phyloP scores from a whole-genome alignment of 2,113 vertebrate genomes.

The Charina bottae region DNA sequence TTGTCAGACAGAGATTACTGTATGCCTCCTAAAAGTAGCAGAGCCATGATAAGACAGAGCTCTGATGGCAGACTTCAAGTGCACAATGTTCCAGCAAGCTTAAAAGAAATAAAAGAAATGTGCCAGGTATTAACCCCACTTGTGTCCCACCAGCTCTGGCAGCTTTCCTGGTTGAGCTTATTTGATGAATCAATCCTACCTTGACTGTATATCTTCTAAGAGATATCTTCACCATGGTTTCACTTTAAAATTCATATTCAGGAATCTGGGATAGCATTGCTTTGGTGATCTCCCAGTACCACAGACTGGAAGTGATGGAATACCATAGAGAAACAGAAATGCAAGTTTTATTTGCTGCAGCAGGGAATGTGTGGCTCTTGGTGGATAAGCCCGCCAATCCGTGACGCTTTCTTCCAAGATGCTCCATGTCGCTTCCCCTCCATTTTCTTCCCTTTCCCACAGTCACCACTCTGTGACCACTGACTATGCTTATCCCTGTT shows the following conservation, averaged over 20 bases:
- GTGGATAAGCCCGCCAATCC: not conserved
- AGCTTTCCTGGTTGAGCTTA: conserved; percentile 15
- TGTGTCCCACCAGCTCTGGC: conserved; percentile 49
- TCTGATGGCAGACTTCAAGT: conserved; percentile 36
- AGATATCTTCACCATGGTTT: conserved; percentile 17
- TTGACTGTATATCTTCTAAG: not conserved
- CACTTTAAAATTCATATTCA: not conserved
- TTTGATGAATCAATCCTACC: conserved; percentile 22
- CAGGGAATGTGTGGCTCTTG: not conserved
- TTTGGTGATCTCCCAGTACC: not conserved
- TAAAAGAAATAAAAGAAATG: conserved; percentile 48
- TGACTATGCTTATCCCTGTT: not conserved
- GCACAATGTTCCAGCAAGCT: conserved; percentile 34
- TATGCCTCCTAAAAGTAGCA: conserved; percentile 27
- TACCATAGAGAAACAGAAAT: not conserved
- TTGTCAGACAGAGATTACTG: conserved; percentile 31
- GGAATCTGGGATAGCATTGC: not conserved
- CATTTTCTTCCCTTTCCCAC: not conserved
- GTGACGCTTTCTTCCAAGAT: not conserved
- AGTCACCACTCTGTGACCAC: not conserved
- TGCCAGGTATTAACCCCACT: conserved; percentile 46
- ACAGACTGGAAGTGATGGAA: not conserved
- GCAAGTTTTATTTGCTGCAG: not conserved
- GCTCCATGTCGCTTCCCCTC: not conserved
- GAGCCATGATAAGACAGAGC: conserved; percentile 40